Base-by-base conservation (phyloP, 2,113 vertebrate genomes). In the Myrmecobius fasciatus region DNA sequence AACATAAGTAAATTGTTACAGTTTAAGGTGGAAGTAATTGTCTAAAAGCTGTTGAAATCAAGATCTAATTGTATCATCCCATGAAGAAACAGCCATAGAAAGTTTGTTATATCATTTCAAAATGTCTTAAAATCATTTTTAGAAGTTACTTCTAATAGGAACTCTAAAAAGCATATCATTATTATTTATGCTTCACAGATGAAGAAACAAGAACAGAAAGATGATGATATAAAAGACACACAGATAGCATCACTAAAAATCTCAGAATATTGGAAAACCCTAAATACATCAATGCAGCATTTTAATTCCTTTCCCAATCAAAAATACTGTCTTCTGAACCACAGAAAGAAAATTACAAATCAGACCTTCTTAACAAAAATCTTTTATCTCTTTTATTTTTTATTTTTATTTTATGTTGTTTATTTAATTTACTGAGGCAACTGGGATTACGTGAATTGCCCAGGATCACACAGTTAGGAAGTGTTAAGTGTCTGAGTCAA, bases 231-330 rank as follows among this genome's bases (percentile, higher is more conserved):
- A 90, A 14, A 8, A 75, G 53, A 25, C 28, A 91, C 52, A 51
- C 1, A 25, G 10, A 24, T 36, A 93, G 0, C 17, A 25, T 91
- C 60, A 43, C n/a, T 24, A 83, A 83, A n/a, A 83, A 83, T 83
- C 6, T 83, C 60, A n/a, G 67, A 43, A 36, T 22, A 83, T 43
- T 83, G n/a, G 6, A 83, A 83, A 83, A 83, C n/a, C 20, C 3
- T 22, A 83, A 43, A 43, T 83, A 43, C 2, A 43, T n/a, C 43
- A 20, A 83, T 43, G 20, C 1, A 92, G 25, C 24, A 91, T 52
- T 3, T 92, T 94, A 92, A 95, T 90, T 36, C 8, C 88, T 47
- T 26, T 25, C 31, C 25, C 47, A 83, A 47, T 92, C 75, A 93
- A 8, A 91, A n/a, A 4, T 46, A 89, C 2, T 48, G 17, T 26